A percentile compares a stretch with the other conserved stretches of the same genome.
Conservation (phyloP, 2,113 vertebrate species). For the Orthochromis malagaraziensis region DNA sequence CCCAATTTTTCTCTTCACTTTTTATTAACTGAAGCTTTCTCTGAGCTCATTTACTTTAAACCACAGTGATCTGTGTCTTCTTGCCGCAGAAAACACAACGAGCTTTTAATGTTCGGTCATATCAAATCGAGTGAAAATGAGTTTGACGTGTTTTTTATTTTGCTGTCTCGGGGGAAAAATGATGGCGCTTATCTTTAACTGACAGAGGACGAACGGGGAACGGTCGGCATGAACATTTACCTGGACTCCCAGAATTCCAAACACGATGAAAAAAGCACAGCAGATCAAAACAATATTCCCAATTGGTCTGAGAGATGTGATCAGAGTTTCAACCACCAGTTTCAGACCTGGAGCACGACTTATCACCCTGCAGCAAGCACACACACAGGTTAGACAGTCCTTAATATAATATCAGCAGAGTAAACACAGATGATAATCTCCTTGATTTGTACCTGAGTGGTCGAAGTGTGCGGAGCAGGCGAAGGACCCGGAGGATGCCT, state of each 20-base stretch:
- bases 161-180: neutral
- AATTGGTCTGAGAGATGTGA: conserved; percentile 93
- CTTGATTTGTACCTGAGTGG: conserved; percentile 78
- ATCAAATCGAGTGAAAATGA: neutral
- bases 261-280: conserved; percentile 97
- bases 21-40: conserved; percentile 38
- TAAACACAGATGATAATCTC: neutral
- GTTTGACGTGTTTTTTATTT: neutral
- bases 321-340: conserved; percentile 96
- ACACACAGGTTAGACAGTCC: neutral
- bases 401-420: neutral
- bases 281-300: conserved; percentile 98
- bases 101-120: neutral
- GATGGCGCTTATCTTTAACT: neutral
- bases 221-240: conserved; percentile 56
- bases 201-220: neutral
- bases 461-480: conserved; percentile 89
- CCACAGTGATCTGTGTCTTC: neutral
- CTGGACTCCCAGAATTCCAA: conserved; percentile 96
- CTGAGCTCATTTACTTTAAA: conserved; percentile 28
- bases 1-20: conserved; percentile 19
- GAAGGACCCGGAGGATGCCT: conserved; percentile 87
- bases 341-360: conserved; percentile 94
- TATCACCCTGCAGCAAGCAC: conserved; percentile 81
- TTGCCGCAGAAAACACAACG: neutral